Base-by-base conservation (phyloP, 2,888 invertebrate species). In the Ochropleura plecta region DNA sequence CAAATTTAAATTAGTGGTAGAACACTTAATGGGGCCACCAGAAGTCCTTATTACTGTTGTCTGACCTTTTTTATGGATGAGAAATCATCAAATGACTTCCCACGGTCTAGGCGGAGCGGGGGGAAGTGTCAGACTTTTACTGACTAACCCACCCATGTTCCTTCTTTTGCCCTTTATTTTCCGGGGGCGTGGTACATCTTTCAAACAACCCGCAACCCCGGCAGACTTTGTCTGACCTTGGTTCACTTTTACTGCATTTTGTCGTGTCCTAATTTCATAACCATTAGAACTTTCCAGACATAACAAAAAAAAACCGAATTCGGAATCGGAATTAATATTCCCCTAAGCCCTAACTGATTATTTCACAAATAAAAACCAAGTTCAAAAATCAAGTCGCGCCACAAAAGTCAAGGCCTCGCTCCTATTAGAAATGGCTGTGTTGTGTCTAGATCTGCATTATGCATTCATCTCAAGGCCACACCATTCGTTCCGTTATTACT, bases 381-480 rank as follows among this genome's bases (percentile, higher is more conserved):
- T 70, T 63, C 46, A 67, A 63, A 74, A 79, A 70, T 14, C 42
- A 51, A 42, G 20, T 44, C 46, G 49, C 18, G 7, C 55, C 30
- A 44, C 78, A 46, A 84, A 78, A 82, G 82, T 85, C 85, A 86
- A 86, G 86, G 85, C 20, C 72, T 70, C 69, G 75, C 62, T 76
- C 65, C 57, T 76, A 74, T 68, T 78, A 84, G 73, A 74, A 84
- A 80, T 86, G 76, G 62, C 68, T 10, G 68, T 59, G 73, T 64
- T 59, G 69, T 65, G 79, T 86, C 86, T 85, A 85, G 84, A 86
- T 72, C 80, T 86, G 84, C 84, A 85, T 82, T 65, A 81, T 88
- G 88, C 88, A 88, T 86, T 81, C 77, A 81, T 84, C 69, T 85
- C 90, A 90, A 90, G 89, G 90, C 65, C 87, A 69, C 66, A 62